Evolutionary conservation across 2,888 invertebrate genomes (phyloP).

Genomic region (Celastrina argiolus): DNA sequence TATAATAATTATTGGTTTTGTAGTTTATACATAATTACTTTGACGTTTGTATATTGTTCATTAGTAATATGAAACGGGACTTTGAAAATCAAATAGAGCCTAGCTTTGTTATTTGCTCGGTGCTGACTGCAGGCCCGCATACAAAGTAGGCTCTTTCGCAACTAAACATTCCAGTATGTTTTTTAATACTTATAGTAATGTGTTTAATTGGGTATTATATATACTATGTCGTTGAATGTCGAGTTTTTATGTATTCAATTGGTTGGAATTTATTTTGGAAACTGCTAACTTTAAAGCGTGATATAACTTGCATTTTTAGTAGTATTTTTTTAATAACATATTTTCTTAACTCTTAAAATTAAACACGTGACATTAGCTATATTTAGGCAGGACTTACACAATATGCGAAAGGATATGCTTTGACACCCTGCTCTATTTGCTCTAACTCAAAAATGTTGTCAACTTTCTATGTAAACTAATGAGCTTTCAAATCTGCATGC

Average conservation of each 20-base stretch:
- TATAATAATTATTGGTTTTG: background rate
- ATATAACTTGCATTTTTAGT: no score
- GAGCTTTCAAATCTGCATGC: background rate
- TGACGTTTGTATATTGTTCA: constrained; percentile 29
- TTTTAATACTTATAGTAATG: background rate
- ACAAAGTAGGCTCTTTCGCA: constrained; percentile 56
- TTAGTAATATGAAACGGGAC: constrained; percentile 51
- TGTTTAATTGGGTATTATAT: no score
- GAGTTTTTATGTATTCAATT: no score
- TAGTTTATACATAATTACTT: constrained; percentile 20
- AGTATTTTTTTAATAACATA: no score
- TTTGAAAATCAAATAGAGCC: constrained; percentile 55
- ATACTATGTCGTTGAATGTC: no score
- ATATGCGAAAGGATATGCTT: no score
- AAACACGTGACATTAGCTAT: no score
- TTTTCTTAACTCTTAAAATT: no score
- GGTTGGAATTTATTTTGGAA: no score
- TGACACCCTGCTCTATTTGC: no score
- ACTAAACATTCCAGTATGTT: constrained; percentile 44
- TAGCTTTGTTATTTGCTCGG: constrained; percentile 45
- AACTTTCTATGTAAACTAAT: background rate
- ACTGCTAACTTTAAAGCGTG: no score
- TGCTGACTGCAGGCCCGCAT: constrained; percentile 53
- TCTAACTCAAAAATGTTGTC: background rate
- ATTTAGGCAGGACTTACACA: no score